Conservation (phyloP, 2,888 invertebrate genomes). For the Druceiella hillmani region DNA sequence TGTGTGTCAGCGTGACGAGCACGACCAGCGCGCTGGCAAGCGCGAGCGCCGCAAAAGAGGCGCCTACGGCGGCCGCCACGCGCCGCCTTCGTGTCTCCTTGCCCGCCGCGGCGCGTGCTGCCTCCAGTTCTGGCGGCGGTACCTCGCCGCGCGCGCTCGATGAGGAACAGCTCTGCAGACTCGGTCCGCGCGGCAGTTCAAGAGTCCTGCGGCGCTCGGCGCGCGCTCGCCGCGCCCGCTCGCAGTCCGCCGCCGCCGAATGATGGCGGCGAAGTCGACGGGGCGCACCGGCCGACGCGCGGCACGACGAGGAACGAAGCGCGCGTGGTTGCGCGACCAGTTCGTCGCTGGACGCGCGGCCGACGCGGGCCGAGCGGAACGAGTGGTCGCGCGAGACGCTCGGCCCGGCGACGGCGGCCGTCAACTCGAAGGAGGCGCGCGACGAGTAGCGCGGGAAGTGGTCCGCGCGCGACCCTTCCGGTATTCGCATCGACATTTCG, state of each 20-base stretch:
- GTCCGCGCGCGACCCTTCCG: too few relatives aligned
- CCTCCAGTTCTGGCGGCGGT: slow-evolving; percentile 40
- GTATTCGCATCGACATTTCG: too few relatives aligned
- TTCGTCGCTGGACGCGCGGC: slow-evolving; percentile 45
- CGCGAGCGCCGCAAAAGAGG: slow-evolving; percentile 67
- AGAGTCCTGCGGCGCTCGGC: slow-evolving; percentile 44
- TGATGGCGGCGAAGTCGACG: slow-evolving; percentile 47
- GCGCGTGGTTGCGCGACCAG: slow-evolving; percentile 47
- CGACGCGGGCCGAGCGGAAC: slow-evolving; percentile 45
- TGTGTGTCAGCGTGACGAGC: slow-evolving; percentile 70
- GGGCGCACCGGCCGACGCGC: slow-evolving; percentile 43
- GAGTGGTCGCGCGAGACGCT: slow-evolving; percentile 46
- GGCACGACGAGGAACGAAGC: slow-evolving; percentile 45
- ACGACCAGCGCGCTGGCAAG: slow-evolving; percentile 70
- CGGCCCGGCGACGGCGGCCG: slow-evolving; percentile 30
- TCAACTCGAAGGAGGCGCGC: slow-evolving; percentile 46
- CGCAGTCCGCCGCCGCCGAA: slow-evolving; percentile 47
- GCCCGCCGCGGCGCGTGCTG: slow-evolving; percentile 49
- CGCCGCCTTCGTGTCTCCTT: slow-evolving; percentile 63
- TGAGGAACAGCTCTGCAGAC: slow-evolving; percentile 44
- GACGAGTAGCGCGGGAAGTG: slow-evolving; percentile 48
- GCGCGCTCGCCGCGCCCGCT: slow-evolving; percentile 35
- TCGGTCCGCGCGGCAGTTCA: slow-evolving; percentile 44
- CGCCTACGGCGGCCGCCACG: slow-evolving; percentile 65
- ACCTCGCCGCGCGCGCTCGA: slow-evolving; percentile 37